Percentiles rank a stretch among this genome's conserved stretches.
Conservation (phyloP, 2,888 invertebrate genomes). For the Stegophylla sp. region DNA sequence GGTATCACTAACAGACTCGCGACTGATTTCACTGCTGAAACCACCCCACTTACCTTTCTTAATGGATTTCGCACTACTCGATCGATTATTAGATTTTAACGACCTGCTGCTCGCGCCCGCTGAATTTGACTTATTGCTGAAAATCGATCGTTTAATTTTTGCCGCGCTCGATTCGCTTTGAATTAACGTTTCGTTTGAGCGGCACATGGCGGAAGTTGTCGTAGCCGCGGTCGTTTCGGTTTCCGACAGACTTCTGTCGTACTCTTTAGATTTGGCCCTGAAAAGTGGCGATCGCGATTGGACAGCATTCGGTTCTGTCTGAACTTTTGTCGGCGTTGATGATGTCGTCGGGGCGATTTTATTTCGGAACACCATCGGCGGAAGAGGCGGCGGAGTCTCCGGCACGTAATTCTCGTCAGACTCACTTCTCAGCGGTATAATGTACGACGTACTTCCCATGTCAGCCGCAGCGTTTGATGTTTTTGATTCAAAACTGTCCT, state of each 20-base stretch:
- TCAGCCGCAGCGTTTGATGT: neutral
- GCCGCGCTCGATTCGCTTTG: conserved; percentile 13
- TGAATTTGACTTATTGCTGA: conserved; percentile 51
- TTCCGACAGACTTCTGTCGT: neutral
- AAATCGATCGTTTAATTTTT: conserved; percentile 47
- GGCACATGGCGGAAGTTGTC: neutral
- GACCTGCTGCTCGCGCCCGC: conserved; percentile 1
- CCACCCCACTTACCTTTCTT: conserved; percentile 14
- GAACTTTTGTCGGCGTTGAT: neutral
- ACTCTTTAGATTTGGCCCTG: conserved; percentile 35
- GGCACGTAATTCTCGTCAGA: conserved; percentile 19
- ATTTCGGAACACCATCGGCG: conserved; percentile 27
- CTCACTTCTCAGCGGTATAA: conserved; percentile 49
- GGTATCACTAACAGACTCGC: neutral
- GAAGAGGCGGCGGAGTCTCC: neutral
- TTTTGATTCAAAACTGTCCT: conserved; percentile 56
- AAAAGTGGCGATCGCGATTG: conserved; percentile 42
- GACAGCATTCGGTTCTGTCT: neutral
- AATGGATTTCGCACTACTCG: conserved; percentile 11
- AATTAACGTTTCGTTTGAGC: conserved; percentile 6
- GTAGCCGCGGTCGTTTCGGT: neutral
- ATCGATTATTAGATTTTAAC: conserved; percentile 29
- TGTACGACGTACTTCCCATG: conserved; percentile 48
- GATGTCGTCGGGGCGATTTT: conserved; percentile 38
- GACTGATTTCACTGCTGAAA: too few relatives aligned